Base-by-base conservation (phyloP, 2,113 vertebrate genomes). In the Montifringilla adamsi region DNA sequence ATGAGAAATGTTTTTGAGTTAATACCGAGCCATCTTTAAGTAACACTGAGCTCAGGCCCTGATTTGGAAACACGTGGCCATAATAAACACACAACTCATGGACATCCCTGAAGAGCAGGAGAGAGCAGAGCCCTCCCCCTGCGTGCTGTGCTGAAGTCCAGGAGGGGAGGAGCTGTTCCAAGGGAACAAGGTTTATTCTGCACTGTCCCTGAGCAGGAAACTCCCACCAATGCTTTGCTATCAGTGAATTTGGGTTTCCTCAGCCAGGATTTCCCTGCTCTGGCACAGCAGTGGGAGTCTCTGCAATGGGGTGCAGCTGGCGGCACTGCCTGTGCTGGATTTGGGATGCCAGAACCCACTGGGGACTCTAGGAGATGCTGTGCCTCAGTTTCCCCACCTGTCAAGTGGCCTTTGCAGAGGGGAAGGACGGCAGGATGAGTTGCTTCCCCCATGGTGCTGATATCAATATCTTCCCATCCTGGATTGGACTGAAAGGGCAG, bases 241-340 rank as follows among this genome's bases (percentile, higher is more conserved):
- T 27, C 3, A 11, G 44, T 10, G 30, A 31, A 5, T 49, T 7
- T 47, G 59, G 23, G 27, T 50, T 82, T 73, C 1, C 11, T 49
- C 4, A 35, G 66, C 49, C 13, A 9, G 49, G 7, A 7, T 78
- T 89, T 47, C 41, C 35, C 64, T 26, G 31, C 55, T 56, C 22
- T 6, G 30, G 18, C 47, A 10, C 10, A 11, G 35, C 23, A 31
- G 0, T 0, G 1, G 58, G 52, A 66, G 10, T 5, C 17, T 31
- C 21, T 41, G 41, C 35, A 10, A 7, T 0, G 33, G n/a, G 43
- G 33, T 8, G 27, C 27, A 22, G 8, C 43, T 21, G 3, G 37
- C 63, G 67, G 63, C 3, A 1, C 55, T 69, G 44, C 56, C 11
- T 0, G 0, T 53, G 74, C 47, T 77, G 83, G 64, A 11, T 95